A percentile compares a stretch with the other conserved stretches of the same genome.
Conservation (phyloP, 1,140 invertebrate species). For the Calycopis cecrops region DNA sequence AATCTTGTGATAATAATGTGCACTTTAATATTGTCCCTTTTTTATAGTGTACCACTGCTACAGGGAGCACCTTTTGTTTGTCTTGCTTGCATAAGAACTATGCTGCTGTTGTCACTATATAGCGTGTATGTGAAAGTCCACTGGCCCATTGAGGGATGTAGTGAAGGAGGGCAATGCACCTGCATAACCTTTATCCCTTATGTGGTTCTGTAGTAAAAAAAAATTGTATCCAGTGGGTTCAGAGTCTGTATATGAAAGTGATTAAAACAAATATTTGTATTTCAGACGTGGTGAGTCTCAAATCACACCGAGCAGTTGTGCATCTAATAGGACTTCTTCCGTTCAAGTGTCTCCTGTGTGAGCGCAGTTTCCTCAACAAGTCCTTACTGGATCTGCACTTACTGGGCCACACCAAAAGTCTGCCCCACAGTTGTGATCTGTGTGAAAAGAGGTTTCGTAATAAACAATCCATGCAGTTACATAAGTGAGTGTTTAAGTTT, state of each 20-base stretch:
- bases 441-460: slow-evolving; percentile 41
- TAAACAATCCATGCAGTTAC: slow-evolving; percentile 29
- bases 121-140: no score
- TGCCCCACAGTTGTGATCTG: slow-evolving; percentile 34
- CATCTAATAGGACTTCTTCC: slow-evolving; percentile 39
- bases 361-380: slow-evolving; percentile 40
- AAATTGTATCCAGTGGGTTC: no score
- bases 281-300: slow-evolving; percentile 36
- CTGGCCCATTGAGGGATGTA: no score
- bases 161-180: no score
- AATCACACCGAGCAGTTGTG: slow-evolving; percentile 30
- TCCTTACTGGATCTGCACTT: slow-evolving; percentile 37
- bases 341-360: slow-evolving; percentile 45
- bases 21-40: neutral
- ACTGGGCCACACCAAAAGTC: slow-evolving; percentile 41
- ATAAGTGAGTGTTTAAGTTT: slow-evolving; percentile 35
- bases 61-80: no score
- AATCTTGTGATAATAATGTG: neutral
- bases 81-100: no score
- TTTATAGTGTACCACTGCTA: no score
- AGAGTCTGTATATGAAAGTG: no score
- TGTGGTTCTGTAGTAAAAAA: no score
- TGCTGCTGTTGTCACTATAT: no score
- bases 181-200: no score
- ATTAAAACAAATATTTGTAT: neutral